Base-by-base conservation (phyloP, 2,888 invertebrate genomes). In the Lymantria monacha region DNA sequence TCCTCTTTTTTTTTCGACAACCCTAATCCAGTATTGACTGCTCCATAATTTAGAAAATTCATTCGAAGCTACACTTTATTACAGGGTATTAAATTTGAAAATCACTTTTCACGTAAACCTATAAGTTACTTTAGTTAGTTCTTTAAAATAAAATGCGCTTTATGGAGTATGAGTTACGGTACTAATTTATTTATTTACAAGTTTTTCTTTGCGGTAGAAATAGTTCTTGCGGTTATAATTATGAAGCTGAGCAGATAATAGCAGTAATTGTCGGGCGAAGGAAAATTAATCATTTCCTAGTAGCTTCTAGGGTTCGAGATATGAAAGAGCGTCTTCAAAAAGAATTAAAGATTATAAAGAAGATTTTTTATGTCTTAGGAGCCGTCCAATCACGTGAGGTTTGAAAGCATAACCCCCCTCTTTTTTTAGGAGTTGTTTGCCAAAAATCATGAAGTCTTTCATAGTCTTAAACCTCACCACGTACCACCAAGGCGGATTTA, bases 161-260 rank as follows among this genome's bases (percentile, higher is more conserved):
- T 42, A 7, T 12, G 0, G 5, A 1, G 9, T 9, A 9, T 0
- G 5, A 9, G 0, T n/a, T 49, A 53, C 0, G n/a, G 53, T 53
- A 11, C 38, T 36, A 30, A 46, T 46, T 53, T 0, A 38, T 46
- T 46, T 42, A 33, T 12, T 30, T 31, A 11, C 42, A 33, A 12
- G 30, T 53, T 59, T n/a, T 53, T 42, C 15, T 53, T 33, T 22
- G 22, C 22, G 22, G 37, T 55, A 36, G 48, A 44, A 51, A 49
- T 52, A 54, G n/a, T 63, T 55, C 44, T 55, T 55, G 46, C 50
- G 48, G 48, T 48, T 53, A 52, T 64, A 52, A 57, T 53, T 55
- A 53, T 30, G 30, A 42, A 49, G 43, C 55, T 44, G 22, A 14
- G 11, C 1, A 2, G 11, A 3, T 38, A 38, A 12, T 7, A 12